Conservation (phyloP, 1,140 invertebrate genomes). For the Tetragnatha versicolor region DNA sequence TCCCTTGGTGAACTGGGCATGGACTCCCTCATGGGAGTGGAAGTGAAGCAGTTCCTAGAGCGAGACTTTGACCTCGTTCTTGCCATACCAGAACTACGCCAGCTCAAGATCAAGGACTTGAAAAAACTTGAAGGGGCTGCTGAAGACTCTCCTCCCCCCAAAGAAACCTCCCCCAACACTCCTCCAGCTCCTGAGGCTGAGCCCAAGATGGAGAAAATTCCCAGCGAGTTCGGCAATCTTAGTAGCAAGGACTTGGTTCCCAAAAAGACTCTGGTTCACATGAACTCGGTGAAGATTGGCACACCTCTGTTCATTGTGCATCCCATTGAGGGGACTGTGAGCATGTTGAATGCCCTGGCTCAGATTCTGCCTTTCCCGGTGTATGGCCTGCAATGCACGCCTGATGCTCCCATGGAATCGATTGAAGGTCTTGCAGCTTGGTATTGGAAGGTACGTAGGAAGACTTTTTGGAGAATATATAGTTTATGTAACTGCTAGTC, state of each 20-base stretch:
- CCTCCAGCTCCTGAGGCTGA: constrained; percentile 45
- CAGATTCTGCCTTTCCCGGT: constrained; percentile 76
- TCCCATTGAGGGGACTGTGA: constrained; percentile 89
- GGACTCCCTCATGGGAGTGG: constrained; percentile 97
- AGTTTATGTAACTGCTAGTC: no score
- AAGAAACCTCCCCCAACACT: constrained; percentile 59
- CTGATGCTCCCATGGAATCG: constrained; percentile 72
- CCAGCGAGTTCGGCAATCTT: not conserved
- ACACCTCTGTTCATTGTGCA: constrained; percentile 79
- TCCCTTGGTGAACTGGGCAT: constrained; percentile 92
- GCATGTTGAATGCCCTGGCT: constrained; percentile 74
- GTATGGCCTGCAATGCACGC: constrained; percentile 88
- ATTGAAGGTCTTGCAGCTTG: constrained; percentile 78
- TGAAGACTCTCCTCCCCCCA: not conserved
- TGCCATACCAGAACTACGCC: constrained; percentile 87
- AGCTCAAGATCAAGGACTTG: constrained; percentile 78
- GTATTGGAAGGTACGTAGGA: constrained; percentile 75
- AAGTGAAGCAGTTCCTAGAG: constrained; percentile 96
- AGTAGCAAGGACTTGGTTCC: constrained; percentile 61
- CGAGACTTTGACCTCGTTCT: constrained; percentile 88
- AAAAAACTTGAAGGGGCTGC: constrained; percentile 70
- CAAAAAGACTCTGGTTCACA: constrained; percentile 63
- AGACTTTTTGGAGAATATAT: no score
- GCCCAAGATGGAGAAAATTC: not conserved
- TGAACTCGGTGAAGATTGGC: constrained; percentile 64